phyloP scores from a whole-genome alignment of 2,113 vertebrate species.

The Crotalus horridus region DNA sequence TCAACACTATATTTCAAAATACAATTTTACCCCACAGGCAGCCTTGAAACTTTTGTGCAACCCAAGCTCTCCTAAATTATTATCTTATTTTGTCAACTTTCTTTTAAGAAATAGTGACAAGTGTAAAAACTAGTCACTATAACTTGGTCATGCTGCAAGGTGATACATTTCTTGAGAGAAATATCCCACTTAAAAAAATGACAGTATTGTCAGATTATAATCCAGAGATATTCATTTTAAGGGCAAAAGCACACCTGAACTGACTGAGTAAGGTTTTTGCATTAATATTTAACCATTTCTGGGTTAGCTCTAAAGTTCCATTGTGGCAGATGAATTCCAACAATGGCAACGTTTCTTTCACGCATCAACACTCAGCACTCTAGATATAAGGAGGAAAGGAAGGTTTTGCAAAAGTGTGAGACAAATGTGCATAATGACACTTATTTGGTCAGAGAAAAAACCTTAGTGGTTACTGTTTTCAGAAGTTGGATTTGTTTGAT shows the following conservation, averaged over 20 bases:
- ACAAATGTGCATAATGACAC: not conserved
- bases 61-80: not conserved
- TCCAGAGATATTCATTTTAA: not conserved
- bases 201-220: not conserved
- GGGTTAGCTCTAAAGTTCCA: too few relatives aligned
- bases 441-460: not conserved
- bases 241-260: not conserved
- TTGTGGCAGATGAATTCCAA: not conserved
- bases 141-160: not conserved
- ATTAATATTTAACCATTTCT: not conserved
- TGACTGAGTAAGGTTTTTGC: not conserved
- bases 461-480: not conserved
- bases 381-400: too few relatives aligned
- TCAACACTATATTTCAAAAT: slow-evolving; percentile 1
- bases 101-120: not conserved
- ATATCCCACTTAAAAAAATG: not conserved
- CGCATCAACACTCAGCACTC: not conserved
- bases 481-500: not conserved
- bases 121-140: not conserved
- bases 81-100: not conserved
- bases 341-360: not conserved
- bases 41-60: not conserved
- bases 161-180: not conserved
- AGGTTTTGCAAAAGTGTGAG: not conserved
- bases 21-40: not conserved